Conservation (phyloP, 2,797 vertebrate species). For the Echeneis naucrates region DNA sequence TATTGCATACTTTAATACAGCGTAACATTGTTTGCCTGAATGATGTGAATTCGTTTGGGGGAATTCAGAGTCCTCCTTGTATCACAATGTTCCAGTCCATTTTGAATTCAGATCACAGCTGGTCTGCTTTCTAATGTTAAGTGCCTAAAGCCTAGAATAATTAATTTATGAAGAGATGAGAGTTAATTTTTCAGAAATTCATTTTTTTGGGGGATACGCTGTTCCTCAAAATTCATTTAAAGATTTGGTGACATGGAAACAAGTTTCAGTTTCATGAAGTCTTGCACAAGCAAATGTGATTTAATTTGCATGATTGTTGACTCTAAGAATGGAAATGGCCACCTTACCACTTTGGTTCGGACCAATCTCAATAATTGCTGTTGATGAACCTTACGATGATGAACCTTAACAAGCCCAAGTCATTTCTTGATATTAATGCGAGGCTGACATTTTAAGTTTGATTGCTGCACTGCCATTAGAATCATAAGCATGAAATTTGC, state of each 20-base stretch:
- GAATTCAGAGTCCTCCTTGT: slow-evolving; percentile 14
- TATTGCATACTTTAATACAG: slow-evolving; percentile 36
- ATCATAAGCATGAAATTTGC: no score
- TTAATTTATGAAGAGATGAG: slow-evolving; percentile 48
- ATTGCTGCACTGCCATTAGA: no score
- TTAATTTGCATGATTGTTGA: neutral
- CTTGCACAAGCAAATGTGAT: neutral
- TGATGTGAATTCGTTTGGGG: slow-evolving; percentile 31
- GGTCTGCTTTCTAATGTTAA: slow-evolving; percentile 45
- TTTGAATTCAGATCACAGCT: slow-evolving; percentile 41
- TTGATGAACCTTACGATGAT: no score
- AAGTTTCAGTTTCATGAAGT: slow-evolving; percentile 21
- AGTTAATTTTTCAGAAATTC: slow-evolving; percentile 5
- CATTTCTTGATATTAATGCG: no score
- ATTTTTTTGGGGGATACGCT: neutral
- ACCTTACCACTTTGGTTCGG: no score
- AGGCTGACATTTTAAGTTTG: no score
- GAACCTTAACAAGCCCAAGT: no score
- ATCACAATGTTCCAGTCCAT: slow-evolving; percentile 32
- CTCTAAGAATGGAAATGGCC: neutral
- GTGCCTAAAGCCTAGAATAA: slow-evolving; percentile 52
- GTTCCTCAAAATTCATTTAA: neutral
- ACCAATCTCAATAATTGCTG: no score
- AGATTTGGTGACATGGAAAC: slow-evolving; percentile 35
- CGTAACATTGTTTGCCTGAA: slow-evolving; percentile 36